Evolutionary conservation across 1,140 invertebrate genomes (phyloP), one percentile per base, ranked within the genome.

Genomic region (Hestina assimilis): DNA sequence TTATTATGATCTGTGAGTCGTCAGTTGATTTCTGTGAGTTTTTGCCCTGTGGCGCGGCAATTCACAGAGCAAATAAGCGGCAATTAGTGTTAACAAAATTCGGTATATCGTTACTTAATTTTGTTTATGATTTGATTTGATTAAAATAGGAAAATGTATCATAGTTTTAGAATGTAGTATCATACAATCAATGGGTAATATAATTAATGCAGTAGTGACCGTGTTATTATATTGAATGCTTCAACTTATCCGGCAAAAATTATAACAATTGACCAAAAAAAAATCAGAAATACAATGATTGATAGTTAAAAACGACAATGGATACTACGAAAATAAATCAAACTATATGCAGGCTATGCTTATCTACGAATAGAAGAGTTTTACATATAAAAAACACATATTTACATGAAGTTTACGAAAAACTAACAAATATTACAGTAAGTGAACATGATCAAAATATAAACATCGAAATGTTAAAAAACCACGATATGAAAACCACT

Each of bases 341-440:
- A 33, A 29, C 55, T n/a, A 31, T 58, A 11, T 66, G 66, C 29
- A 40, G 62, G 38, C 26, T 72, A 31, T 72, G 70, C 40, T 47
- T 72, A 48, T 31, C 42, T n/a, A 41, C 11, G 7, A 42, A 65
- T 31, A 45, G 58, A 1, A 46, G 35, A 19, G 52, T 62, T 7
- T 56, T 55, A 40, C 29, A 23, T 17, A 45, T 72, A 19, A 29
- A 29, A 7, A 51, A 69, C 19, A 53, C 66, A 9, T 26, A 26
- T 46, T 50, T 72, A 41, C 52, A 65, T 47, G 41, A 59, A 28
- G 31, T 63, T 26, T 72, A 65, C 28, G 63, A 66, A 29, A 66
- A 53, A 40, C 35, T 72, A 28, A 56, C 61, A 0, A 45, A 58
- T 26, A 42, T 51, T 38, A 47, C 56, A 33, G 69, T 72, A 52